Evolutionary conservation across 2,888 invertebrate genomes (phyloP), one percentile per base, ranked within the genome.

Genomic region (Agrotis exclamationis): DNA sequence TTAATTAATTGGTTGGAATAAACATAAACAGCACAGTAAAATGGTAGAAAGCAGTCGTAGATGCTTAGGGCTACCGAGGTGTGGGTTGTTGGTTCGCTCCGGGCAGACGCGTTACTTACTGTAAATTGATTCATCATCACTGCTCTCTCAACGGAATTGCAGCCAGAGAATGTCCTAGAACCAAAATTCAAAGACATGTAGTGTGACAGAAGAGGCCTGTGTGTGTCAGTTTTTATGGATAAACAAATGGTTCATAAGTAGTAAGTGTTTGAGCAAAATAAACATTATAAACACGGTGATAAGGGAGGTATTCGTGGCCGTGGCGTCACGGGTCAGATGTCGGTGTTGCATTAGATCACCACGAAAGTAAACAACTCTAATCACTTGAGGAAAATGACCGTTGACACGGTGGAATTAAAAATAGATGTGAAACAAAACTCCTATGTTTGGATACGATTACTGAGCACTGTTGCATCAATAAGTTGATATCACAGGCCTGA

Each of bases 341-440:
- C 63, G 16, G 2, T 33, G 56, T 63, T 64, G 53, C 58, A 28
- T 77, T 77, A 67, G 73, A 74, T 67, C 80, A 64, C 64, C 11
- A 58, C n/a, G 7, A 64, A 54, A 66, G 60, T 70, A 77, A 77
- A 77, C 63, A 73, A 53, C 18, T 33, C 9, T 47, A 50, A 62
- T 54, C 50, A 51, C 28, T 48, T 44, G 18, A 66, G 7, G 14
- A 54, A 62, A 65, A 63, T 58, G 11, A 33, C 33, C 33, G 33
- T 33, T 54, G 22, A 24, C 39, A 13, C 7, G 6, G 20, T 28
- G 18, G 11, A 11, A 54, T 54, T 56, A 20, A 24, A 67, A 48
- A 48, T 59, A 28, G 28, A 45, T 16, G 20, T 50, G 50, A 13
- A 20, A 11, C 11, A 39, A 11, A 11, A 39, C 39, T 39, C 11